A percentile compares a stretch with the other conserved stretches of the same genome.
Evolutionary conservation across 1,140 invertebrate species (phyloP).

Genomic region (Plectrocnemia conspersa): DNA sequence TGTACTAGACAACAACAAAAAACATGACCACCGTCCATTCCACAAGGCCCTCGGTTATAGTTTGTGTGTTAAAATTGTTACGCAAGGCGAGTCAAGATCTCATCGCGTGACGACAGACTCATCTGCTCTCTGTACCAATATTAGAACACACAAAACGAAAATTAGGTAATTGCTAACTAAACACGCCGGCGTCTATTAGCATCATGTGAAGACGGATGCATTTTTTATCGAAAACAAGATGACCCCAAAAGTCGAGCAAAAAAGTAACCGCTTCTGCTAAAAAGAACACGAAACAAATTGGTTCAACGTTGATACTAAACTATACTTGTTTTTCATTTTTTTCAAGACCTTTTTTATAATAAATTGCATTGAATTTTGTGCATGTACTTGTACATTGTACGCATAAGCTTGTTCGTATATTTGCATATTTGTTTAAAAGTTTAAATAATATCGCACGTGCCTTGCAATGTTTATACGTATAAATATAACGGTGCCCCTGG

Average conservation of each 20-base stretch:
- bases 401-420: not conserved
- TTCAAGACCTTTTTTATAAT: not conserved
- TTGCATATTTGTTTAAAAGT: no score
- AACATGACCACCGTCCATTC: not conserved
- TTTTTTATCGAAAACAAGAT: constrained; percentile 16
- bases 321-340: not conserved
- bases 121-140: constrained; percentile 23
- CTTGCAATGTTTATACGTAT: constrained; percentile 18
- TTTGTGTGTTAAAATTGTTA: not conserved
- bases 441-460: constrained; percentile 10
- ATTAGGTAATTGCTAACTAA: constrained; percentile 25
- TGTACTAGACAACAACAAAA: not conserved
- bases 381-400: not conserved
- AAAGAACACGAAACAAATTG: not conserved
- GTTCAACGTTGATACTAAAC: not conserved
- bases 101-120: constrained; percentile 24
- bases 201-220: constrained; percentile 21
- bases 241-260: not conserved
- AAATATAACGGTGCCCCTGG: constrained; percentile 21
- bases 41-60: not conserved
- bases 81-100: constrained; percentile 13
- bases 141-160: constrained; percentile 23
- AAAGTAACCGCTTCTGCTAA: not conserved
- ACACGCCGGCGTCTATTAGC: constrained; percentile 21
- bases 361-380: not conserved